Base-by-base conservation (phyloP, 2,888 invertebrate genomes). In the Dasysyrphus albostriatus region DNA sequence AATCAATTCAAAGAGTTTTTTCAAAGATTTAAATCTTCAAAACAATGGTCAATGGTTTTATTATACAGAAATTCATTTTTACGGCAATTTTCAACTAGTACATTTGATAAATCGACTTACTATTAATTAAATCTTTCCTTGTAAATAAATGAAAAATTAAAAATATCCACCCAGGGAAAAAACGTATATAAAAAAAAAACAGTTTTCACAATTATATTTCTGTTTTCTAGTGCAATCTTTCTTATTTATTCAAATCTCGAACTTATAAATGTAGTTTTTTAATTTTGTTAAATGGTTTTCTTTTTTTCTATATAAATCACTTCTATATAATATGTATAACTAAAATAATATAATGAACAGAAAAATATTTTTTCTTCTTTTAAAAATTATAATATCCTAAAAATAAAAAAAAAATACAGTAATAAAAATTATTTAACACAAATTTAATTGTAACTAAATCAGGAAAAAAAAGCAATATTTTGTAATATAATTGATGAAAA, bases 231-330 rank as follows among this genome's bases (percentile, higher is more conserved):
- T 85, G 81, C 77, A 85, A 82, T 54, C 72, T 81, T 75, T 82
- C 67, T 82, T 72, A 67, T 87, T 87, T 87, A 87, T 87, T 87
- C 78, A 87, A 82, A 87, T 82, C 63, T 85, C 78, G 74, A 79
- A 72, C 82, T 87, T 87, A 85, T 69, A 82, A 78, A 69, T 82
- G 70, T 78, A 81, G 16, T 78, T 54, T 77, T 70, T 65, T 47
- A 74, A 65, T 56, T 74, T 70, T 82, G 78, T 78, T 87, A 87
- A 82, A 78, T 82, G 69, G 58, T 78, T 87, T 74, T 47, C 34
- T 44, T 67, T 70, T 73, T 83, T 29, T 37, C 65, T 76, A 65
- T 82, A 78, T 81, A 82, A 82, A 87, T 87, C 87, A 87, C 34
- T 78, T 82, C 70, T 87, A 78, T 75, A 72, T 65, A 67, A 19